phyloP scores from a whole-genome alignment of 2,888 invertebrate species.

The Agrotis clavis region DNA sequence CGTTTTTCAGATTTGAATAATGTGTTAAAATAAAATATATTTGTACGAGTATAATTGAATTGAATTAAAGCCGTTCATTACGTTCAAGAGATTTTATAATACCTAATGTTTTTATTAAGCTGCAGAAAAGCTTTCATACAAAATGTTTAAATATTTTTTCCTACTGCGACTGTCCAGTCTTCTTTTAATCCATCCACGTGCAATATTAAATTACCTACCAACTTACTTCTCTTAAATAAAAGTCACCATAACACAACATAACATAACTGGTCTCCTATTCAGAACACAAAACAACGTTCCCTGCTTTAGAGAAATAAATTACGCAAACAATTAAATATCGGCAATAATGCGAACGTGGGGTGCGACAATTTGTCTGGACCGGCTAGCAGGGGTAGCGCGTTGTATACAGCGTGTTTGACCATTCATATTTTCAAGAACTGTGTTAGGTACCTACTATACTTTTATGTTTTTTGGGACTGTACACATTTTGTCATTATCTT shows the following conservation, averaged over 20 bases:
- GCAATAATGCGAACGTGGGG: slow-evolving; percentile 90
- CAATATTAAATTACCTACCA: background rate
- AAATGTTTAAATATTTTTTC: too few species aligned
- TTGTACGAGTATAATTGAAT: too few species aligned
- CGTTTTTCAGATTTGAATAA: too few species aligned
- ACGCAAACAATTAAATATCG: slow-evolving; percentile 91
- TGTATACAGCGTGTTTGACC: slow-evolving; percentile 70
- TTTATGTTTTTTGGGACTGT: background rate
- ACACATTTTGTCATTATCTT: background rate
- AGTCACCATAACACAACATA: slow-evolving; percentile 9
- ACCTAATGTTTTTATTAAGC: too few species aligned
- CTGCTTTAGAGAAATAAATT: slow-evolving; percentile 88
- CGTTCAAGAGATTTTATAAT: too few species aligned
- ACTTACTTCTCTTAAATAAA: slow-evolving; percentile 8
- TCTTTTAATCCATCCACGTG: background rate
- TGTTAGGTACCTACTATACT: background rate
- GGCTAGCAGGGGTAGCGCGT: slow-evolving; percentile 82
- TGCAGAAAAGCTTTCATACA: too few species aligned
- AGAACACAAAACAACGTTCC: slow-evolving; percentile 69
- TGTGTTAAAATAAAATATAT: too few species aligned
- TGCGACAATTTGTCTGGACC: slow-evolving; percentile 91
- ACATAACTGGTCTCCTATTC: slow-evolving; percentile 63
- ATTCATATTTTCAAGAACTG: slow-evolving; percentile 5
- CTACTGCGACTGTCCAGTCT: too few species aligned
- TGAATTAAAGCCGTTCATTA: too few species aligned